Percentiles rank a stretch among this genome's conserved stretches.
Evolutionary conservation across 2,797 vertebrate genomes (phyloP).

Genomic region (Botia kubotai): DNA sequence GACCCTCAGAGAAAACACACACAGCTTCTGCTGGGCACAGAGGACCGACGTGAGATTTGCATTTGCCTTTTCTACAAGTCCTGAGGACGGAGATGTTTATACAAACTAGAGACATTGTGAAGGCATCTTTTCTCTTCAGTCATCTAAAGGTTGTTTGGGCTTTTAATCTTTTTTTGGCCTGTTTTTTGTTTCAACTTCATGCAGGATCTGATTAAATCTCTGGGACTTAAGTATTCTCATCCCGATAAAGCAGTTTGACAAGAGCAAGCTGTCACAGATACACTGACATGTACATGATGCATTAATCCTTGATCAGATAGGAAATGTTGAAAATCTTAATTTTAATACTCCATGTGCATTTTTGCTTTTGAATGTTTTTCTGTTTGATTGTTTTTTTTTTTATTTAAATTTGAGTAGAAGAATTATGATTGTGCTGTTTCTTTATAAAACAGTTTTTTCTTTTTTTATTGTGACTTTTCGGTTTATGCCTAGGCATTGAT

Average conservation of each 20-base stretch:
- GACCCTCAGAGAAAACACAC: constrained; percentile 76
- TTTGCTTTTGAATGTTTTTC: constrained; percentile 67
- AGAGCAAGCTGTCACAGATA: constrained; percentile 76
- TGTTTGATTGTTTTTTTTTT: constrained; percentile 82
- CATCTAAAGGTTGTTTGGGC: constrained; percentile 89
- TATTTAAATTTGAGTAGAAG: constrained; percentile 73
- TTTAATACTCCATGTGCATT: constrained; percentile 77
- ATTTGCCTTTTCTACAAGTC: constrained; percentile 82
- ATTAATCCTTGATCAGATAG: constrained; percentile 75
- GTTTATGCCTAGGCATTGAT: constrained; percentile 47
- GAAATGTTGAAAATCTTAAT: constrained; percentile 66
- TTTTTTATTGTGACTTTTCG: constrained; percentile 48
- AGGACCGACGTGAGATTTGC: constrained; percentile 90
- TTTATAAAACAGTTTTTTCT: constrained; percentile 74
- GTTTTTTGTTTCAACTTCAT: constrained; percentile 81
- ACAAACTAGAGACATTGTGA: constrained; percentile 92
- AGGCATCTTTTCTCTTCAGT: constrained; percentile 89
- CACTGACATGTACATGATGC: constrained; percentile 79
- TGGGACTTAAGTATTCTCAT: constrained; percentile 76
- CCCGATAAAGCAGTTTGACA: constrained; percentile 76
- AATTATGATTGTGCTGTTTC: constrained; percentile 72
- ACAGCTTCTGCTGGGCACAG: constrained; percentile 80
- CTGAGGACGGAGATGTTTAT: constrained; percentile 87
- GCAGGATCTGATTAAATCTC: constrained; percentile 81
- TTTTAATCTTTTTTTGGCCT: constrained; percentile 79